phyloP scores from a whole-genome alignment of 2,888 invertebrate genomes.

The Teleiodes luculella region DNA sequence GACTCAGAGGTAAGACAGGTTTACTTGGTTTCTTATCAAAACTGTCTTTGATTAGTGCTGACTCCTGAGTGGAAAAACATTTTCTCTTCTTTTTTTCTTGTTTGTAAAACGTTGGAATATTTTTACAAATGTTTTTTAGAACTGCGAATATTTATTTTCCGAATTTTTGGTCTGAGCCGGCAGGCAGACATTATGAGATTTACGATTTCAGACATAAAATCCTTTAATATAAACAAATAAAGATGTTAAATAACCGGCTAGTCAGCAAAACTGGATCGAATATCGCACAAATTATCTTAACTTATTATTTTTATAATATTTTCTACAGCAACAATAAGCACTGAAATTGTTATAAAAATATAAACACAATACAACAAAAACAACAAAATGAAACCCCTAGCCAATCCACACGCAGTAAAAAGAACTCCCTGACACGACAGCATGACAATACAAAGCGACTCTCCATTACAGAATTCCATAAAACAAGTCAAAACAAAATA shows the following conservation, averaged over 20 bases:
- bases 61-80: too few species aligned
- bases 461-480: slow-evolving; percentile 45
- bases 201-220: background rate
- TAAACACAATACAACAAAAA: background rate
- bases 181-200: background rate
- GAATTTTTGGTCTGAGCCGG: too few species aligned
- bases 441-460: slow-evolving; percentile 21
- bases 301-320: background rate
- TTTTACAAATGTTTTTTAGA: too few species aligned
- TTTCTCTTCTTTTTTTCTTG: too few species aligned
- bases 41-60: too few species aligned
- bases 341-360: background rate
- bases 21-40: too few species aligned
- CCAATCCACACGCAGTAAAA: slow-evolving; percentile 17
- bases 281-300: too few species aligned
- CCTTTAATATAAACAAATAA: background rate
- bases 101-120: too few species aligned
- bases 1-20: too few species aligned
- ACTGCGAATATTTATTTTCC: too few species aligned
- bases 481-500: slow-evolving; percentile 69
- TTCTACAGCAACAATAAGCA: background rate
- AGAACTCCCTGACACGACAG: slow-evolving; percentile 16
- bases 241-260: too few species aligned
- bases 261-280: too few species aligned
- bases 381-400: background rate